These are phyloP conservation scores for Sapayoa aenigma DNA, from an alignment of 2,113 vertebrate genomes.

Conservation along the genomic window DNA sequence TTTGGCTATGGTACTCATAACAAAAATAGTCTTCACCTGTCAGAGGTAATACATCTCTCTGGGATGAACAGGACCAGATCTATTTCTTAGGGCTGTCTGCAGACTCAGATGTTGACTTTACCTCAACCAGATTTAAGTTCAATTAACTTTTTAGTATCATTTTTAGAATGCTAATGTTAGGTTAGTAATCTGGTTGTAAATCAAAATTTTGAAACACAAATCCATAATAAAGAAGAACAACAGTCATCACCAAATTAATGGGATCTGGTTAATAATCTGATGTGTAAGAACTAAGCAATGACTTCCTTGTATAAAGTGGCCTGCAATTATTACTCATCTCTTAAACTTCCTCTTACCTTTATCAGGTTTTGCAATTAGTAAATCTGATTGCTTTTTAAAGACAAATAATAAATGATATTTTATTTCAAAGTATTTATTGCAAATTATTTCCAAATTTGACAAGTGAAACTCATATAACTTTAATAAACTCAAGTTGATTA, in stretches of 20 bases:
- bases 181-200: neutral
- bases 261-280: neutral
- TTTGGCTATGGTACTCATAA: neutral
- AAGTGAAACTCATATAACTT: neutral
- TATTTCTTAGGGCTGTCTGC: neutral
- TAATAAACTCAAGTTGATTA: neutral
- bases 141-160: neutral
- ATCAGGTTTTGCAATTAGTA: neutral
- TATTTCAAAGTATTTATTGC: neutral
- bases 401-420: neutral
- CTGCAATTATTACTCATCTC: neutral
- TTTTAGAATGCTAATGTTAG: neutral
- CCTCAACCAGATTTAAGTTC: neutral
- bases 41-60: neutral
- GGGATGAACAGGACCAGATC: neutral
- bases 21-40: neutral
- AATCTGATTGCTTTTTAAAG: neutral
- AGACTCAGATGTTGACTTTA: neutral
- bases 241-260: neutral
- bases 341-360: neutral
- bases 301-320: neutral
- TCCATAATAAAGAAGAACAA: neutral
- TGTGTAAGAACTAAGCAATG: neutral
- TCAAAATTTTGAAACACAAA: neutral
- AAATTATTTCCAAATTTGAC: neutral